A percentile compares a stretch with the other conserved stretches of the same genome.
These are phyloP conservation scores for Sipha flava DNA, from an alignment of 1,140 invertebrate genomes.

Conservation along the genomic window DNA sequence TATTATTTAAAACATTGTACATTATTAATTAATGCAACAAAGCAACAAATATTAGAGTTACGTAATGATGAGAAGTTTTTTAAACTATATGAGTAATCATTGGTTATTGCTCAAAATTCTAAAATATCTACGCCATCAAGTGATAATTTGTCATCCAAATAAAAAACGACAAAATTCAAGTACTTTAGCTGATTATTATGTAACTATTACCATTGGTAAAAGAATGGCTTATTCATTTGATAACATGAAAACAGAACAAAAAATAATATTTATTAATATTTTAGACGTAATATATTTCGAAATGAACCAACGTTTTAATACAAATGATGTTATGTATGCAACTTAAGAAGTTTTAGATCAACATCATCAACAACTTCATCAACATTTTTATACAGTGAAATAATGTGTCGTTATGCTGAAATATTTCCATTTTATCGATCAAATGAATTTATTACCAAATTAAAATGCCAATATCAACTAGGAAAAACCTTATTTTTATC, in stretches of 20 bases:
- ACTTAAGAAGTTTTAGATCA: neutral
- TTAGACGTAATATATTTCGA: neutral
- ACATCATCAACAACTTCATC: neutral
- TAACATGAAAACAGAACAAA: neutral
- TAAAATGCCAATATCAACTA: neutral
- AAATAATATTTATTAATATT: conserved; percentile 7
- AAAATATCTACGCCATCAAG: neutral
- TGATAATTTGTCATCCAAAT: neutral
- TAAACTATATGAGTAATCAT: neutral
- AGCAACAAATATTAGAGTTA: neutral
- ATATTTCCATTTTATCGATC: neutral
- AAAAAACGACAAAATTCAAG: neutral
- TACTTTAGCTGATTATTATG: neutral
- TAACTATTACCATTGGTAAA: neutral
- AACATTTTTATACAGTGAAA: neutral
- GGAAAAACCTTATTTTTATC: neutral
- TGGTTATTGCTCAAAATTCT: neutral
- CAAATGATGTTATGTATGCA: neutral
- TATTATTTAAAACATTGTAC: neutral
- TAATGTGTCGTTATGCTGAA: neutral
- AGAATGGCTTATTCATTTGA: neutral
- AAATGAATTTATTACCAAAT: neutral
- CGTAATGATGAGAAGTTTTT: neutral
- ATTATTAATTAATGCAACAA: neutral
- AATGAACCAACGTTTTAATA: neutral